phyloP scores from a whole-genome alignment of 2,888 invertebrate species.

The Tigriopus californicus region DNA sequence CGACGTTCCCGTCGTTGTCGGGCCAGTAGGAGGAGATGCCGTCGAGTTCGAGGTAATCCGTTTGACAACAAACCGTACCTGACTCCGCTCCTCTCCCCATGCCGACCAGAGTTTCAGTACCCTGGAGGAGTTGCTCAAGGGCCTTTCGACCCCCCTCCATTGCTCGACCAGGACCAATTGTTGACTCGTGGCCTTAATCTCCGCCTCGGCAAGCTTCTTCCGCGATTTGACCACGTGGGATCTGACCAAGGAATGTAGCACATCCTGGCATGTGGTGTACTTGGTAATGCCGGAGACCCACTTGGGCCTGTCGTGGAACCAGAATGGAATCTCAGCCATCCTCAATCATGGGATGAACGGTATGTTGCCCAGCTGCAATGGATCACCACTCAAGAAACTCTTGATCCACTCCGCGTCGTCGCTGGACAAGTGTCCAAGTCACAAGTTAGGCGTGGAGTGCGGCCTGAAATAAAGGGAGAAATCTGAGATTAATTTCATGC shows the following conservation, averaged over 20 bases:
- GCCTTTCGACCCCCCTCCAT: slow-evolving; percentile 37
- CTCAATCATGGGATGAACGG: too few species aligned
- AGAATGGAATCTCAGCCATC: slow-evolving; percentile 19
- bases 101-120: slow-evolving; percentile 59
- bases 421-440: too few species aligned
- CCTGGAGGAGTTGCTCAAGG: slow-evolving; percentile 45
- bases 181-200: background rate
- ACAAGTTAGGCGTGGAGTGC: too few species aligned
- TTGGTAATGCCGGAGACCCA: slow-evolving; percentile 20
- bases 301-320: slow-evolving; percentile 20
- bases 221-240: slow-evolving; percentile 2
- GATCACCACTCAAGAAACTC: background rate
- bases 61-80: slow-evolving; percentile 31
- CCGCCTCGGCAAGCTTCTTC: background rate
- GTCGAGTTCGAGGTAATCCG: slow-evolving; percentile 20
- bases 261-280: slow-evolving; percentile 20
- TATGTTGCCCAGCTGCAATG: background rate
- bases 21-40: background rate
- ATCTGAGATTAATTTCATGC: too few species aligned
- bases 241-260: slow-evolving; percentile 19
- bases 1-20: slow-evolving; percentile 16
- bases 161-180: slow-evolving; percentile 23
- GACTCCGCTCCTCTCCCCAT: slow-evolving; percentile 51
- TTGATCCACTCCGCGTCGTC: too few species aligned
- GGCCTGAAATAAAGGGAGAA: too few species aligned